A percentile compares a stretch with the other conserved stretches of the same genome.
These are phyloP conservation scores for Naso thynnoides DNA, from an alignment of 2,797 vertebrate genomes.

Conservation along the genomic window DNA sequence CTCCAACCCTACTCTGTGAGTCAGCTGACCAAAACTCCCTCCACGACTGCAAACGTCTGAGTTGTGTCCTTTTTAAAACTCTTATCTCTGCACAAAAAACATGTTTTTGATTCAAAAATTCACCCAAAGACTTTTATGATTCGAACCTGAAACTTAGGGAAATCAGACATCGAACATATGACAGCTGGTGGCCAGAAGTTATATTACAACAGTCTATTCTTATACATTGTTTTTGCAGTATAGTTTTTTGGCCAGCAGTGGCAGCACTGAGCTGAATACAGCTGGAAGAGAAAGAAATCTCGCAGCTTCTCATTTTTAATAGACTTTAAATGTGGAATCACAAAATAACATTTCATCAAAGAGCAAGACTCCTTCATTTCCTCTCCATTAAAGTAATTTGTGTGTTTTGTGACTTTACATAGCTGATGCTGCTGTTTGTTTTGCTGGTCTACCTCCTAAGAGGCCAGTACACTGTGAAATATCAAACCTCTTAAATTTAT, in stretches of 20 bases:
- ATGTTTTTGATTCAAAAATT: neutral
- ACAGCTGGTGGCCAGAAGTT: conserved; percentile 16
- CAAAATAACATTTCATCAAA: no score
- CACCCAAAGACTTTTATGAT: no score
- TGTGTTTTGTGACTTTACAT: neutral
- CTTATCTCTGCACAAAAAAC: neutral
- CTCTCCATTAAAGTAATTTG: neutral
- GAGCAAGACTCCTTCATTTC: neutral
- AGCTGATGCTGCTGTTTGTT: neutral
- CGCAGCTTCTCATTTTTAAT: neutral
- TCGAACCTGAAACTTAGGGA: neutral
- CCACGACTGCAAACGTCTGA: conserved; percentile 7
- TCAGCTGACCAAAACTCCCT: conserved; percentile 21
- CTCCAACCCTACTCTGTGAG: neutral
- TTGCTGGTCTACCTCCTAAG: no score
- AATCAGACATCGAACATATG: neutral
- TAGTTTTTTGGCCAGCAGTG: neutral
- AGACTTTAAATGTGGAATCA: neutral
- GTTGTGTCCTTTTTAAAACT: neutral
- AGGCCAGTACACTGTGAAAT: no score
- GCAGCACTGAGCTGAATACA: conserved; percentile 9
- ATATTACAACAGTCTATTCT: neutral
- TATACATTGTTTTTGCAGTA: conserved; percentile 33
- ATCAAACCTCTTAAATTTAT: no score
- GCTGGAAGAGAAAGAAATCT: neutral